A percentile compares a stretch with the other conserved stretches of the same genome.
phyloP scores from a whole-genome alignment of 1,140 invertebrate genomes.

The Cherax destructor region DNA sequence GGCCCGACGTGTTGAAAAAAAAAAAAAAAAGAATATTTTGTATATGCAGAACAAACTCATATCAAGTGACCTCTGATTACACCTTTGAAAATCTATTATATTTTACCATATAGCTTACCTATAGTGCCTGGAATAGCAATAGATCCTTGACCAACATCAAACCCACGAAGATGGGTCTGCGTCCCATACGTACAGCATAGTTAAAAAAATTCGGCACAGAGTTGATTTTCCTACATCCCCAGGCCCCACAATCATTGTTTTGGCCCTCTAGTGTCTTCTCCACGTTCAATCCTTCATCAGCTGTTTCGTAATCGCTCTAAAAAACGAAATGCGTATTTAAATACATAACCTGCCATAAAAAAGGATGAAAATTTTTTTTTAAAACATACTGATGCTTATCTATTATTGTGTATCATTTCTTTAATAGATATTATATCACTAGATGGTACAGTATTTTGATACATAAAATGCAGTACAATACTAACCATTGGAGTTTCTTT shows the following conservation, averaged over 20 bases:
- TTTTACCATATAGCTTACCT: conserved; percentile 77
- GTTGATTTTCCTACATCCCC: conserved; percentile 98
- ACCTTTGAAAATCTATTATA: too few relatives aligned
- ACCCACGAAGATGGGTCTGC: conserved; percentile 91
- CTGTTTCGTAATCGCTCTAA: conserved; percentile 92
- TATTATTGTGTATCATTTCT: too few relatives aligned
- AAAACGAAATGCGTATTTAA: conserved; percentile 94
- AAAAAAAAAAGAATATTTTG: too few relatives aligned
- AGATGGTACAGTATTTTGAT: not conserved
- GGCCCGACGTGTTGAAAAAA: too few relatives aligned
- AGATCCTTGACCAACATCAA: conserved; percentile 95
- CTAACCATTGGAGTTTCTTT: conserved; percentile 96
- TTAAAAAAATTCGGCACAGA: conserved; percentile 92
- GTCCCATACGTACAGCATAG: conserved; percentile 87
- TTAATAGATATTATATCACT: not conserved
- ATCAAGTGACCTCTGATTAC: too few relatives aligned
- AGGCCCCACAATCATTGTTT: conserved; percentile 95
- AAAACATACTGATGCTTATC: not conserved
- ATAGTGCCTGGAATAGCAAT: conserved; percentile 95
- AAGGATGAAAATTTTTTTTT: not conserved
- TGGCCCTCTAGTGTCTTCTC: conserved; percentile 80
- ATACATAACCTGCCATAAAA: conserved; percentile 81
- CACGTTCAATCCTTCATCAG: conserved; percentile 80
- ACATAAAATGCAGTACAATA: not conserved
- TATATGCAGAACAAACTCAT: too few relatives aligned